Percentiles rank a stretch among this genome's conserved stretches.
Evolutionary conservation across 2,888 invertebrate genomes (phyloP).

Genomic region (Melikaiella ostensackeni): DNA sequence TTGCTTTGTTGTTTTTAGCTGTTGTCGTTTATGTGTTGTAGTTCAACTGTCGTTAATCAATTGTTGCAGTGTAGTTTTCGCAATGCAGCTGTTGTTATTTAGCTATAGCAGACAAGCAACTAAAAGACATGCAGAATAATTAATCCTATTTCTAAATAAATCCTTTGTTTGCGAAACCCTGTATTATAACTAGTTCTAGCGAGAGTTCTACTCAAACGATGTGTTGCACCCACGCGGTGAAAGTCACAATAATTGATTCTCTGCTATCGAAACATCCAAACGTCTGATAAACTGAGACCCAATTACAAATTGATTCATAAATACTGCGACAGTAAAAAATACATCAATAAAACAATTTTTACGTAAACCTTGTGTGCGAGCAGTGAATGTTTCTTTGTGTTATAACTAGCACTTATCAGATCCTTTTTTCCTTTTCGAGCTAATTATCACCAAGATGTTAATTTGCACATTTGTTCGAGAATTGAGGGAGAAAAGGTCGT

Average conservation of each 20-base stretch:
- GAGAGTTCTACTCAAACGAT: not conserved
- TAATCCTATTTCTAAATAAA: not conserved
- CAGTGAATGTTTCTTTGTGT: not conserved
- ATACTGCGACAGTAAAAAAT: not conserved
- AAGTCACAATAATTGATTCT: conserved; percentile 75
- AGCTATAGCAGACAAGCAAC: too few species aligned
- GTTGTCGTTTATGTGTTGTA: too few species aligned
- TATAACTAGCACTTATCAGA: not conserved
- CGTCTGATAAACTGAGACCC: not conserved
- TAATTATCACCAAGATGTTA: conserved; percentile 19
- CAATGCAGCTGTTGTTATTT: too few species aligned
- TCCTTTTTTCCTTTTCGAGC: not conserved
- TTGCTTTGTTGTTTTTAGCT: too few species aligned
- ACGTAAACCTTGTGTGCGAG: not conserved
- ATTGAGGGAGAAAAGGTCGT: conserved; percentile 15
- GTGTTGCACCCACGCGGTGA: conserved; percentile 73
- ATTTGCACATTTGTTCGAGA: conserved; percentile 36
- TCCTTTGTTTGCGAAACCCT: not conserved
- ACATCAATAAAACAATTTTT: not conserved
- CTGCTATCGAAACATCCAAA: conserved; percentile 64
- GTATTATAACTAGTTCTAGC: not conserved
- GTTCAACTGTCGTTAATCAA: too few species aligned
- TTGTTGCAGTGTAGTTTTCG: too few species aligned
- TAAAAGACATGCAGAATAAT: not conserved
- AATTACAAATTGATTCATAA: conserved; percentile 10